Evolutionary conservation across 2,888 invertebrate genomes (phyloP).

Genomic region (Corbicula japonica): DNA sequence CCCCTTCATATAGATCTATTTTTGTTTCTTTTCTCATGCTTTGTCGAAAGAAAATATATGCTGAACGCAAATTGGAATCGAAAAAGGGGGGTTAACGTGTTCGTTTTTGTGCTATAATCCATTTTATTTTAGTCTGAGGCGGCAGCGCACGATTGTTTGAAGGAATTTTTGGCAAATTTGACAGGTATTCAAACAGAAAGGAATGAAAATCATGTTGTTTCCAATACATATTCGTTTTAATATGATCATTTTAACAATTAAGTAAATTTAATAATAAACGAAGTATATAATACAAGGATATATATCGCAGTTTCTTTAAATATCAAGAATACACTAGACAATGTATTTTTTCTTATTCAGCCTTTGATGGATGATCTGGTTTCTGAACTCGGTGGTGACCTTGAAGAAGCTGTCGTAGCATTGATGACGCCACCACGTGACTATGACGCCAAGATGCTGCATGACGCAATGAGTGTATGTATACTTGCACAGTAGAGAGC

Average conservation of each 20-base stretch:
- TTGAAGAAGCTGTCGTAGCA: slow-evolving; percentile 93
- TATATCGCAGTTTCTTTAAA: too few species aligned
- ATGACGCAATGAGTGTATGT: slow-evolving; percentile 90
- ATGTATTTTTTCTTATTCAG: slow-evolving; percentile 69
- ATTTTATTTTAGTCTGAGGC: neutral
- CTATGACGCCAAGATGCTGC: slow-evolving; percentile 93
- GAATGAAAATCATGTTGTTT: neutral
- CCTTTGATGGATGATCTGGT: slow-evolving; percentile 80
- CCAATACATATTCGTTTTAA: neutral
- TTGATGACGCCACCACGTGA: slow-evolving; percentile 94
- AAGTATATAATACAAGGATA: neutral
- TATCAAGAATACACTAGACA: too few species aligned
- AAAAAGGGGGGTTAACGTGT: neutral
- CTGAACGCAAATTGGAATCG: neutral
- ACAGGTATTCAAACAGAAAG: neutral
- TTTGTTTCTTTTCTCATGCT: neutral
- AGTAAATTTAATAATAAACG: neutral
- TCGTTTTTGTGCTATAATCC: neutral
- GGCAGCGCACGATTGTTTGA: neutral
- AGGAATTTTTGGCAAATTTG: neutral
- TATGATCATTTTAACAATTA: neutral
- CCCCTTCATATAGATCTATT: too few species aligned
- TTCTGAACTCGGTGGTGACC: slow-evolving; percentile 94
- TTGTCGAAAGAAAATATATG: too few species aligned
- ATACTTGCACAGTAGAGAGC: too few species aligned